phyloP scores from a whole-genome alignment of 2,888 invertebrate genomes.

The Orthosia cruda region DNA sequence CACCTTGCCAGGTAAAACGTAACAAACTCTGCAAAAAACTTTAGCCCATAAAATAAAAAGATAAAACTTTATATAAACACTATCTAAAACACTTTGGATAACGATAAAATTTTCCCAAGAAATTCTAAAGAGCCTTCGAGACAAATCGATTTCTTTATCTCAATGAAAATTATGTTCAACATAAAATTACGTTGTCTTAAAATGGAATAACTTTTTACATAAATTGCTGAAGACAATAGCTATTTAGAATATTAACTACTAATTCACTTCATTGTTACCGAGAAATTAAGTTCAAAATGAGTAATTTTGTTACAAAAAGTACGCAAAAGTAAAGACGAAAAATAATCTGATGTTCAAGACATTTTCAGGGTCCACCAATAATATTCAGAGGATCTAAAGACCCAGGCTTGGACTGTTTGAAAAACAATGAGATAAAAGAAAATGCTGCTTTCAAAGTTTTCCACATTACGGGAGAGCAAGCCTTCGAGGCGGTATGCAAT shows the following conservation, averaged over 20 bases:
- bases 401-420: slow-evolving; percentile 74
- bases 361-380: slow-evolving; percentile 68
- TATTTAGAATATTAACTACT: slow-evolving; percentile 68
- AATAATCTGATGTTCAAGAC: slow-evolving; percentile 71
- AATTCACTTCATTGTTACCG: slow-evolving; percentile 66
- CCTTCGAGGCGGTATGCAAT: slow-evolving; percentile 74
- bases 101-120: slow-evolving; percentile 14
- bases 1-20: not conserved
- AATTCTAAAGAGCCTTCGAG: slow-evolving; percentile 19
- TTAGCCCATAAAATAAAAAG: slow-evolving; percentile 2
- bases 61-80: slow-evolving; percentile 19
- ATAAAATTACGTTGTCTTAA: slow-evolving; percentile 61
- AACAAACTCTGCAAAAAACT: not conserved
- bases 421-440: slow-evolving; percentile 82
- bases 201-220: slow-evolving; percentile 69
- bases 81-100: slow-evolving; percentile 26
- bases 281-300: slow-evolving; percentile 61
- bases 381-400: slow-evolving; percentile 69
- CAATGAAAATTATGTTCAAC: slow-evolving; percentile 69
- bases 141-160: slow-evolving; percentile 63
- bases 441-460: slow-evolving; percentile 81
- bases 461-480: slow-evolving; percentile 76
- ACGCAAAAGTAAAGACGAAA: slow-evolving; percentile 48
- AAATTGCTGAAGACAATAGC: slow-evolving; percentile 45
- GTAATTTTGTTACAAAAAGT: slow-evolving; percentile 71